Evolutionary conservation across 2,888 invertebrate genomes (phyloP).

Genomic region (Oscheius sp.): DNA sequence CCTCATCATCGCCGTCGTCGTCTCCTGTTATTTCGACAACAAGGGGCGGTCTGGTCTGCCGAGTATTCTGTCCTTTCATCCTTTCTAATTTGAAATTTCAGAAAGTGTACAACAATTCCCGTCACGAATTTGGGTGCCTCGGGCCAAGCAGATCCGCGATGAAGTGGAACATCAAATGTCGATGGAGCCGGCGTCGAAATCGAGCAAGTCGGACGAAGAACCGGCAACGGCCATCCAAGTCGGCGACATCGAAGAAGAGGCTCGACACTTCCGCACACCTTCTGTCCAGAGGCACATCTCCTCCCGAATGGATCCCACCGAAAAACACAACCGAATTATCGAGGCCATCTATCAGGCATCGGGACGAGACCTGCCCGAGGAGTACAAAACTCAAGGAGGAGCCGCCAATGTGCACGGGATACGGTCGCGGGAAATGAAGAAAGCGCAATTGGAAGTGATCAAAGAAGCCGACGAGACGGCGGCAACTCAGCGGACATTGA

Average conservation of each 20-base stretch:
- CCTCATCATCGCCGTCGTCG: not conserved
- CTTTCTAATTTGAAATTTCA: not conserved
- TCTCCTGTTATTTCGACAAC: slow-evolving; percentile 22
- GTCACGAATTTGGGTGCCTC: not conserved
- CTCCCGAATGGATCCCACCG: slow-evolving; percentile 1
- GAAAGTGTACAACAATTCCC: not conserved
- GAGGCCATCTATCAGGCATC: slow-evolving; percentile 29
- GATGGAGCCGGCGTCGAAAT: not conserved
- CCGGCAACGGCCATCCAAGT: not conserved
- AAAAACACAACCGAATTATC: slow-evolving; percentile 21
- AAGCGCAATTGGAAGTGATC: too few relatives aligned
- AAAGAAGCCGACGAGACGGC: not conserved
- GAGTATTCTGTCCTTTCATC: slow-evolving; percentile 2
- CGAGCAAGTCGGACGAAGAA: slow-evolving; percentile 4
- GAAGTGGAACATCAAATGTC: not conserved
- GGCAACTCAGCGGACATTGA: not conserved
- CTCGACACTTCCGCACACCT: not conserved
- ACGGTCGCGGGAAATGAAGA: not conserved
- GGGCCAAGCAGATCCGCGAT: not conserved
- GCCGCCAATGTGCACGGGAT: slow-evolving; percentile 17
- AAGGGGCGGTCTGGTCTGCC: slow-evolving; percentile 1
- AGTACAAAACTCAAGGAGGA: slow-evolving; percentile 26
- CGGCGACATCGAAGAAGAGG: slow-evolving; percentile 8
- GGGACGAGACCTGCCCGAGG: slow-evolving; percentile 19
- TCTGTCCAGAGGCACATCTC: not conserved